phyloP scores from a whole-genome alignment of 2,113 vertebrate species.

The Coreoperca whiteheadi region DNA sequence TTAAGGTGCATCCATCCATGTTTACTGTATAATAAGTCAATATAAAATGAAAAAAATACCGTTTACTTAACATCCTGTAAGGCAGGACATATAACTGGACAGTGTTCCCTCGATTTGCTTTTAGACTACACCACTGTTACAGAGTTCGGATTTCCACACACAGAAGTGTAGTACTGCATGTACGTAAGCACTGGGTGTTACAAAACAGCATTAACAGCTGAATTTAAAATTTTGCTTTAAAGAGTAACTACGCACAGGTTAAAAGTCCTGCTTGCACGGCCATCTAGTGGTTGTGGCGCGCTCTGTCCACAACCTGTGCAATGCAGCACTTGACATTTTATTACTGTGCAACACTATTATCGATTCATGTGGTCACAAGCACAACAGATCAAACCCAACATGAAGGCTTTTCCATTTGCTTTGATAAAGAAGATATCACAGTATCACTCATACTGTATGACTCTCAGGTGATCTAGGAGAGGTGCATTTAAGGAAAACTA shows the following conservation, averaged over 20 bases:
- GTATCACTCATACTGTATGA: slow-evolving; percentile 5
- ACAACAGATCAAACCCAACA: slow-evolving; percentile 12
- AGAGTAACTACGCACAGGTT: not conserved
- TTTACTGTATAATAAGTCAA: not conserved
- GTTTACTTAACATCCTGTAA: not conserved
- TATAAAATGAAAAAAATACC: not conserved
- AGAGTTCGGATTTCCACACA: not conserved
- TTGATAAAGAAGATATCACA: not conserved
- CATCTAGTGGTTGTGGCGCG: slow-evolving; percentile 24
- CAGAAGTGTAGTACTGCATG: not conserved
- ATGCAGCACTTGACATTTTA: slow-evolving; percentile 29
- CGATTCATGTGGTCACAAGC: slow-evolving; percentile 24
- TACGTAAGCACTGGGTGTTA: not conserved
- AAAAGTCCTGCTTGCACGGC: slow-evolving; percentile 1
- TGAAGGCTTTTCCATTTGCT: slow-evolving; percentile 27
- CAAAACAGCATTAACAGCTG: not conserved
- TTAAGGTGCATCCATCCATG: slow-evolving; percentile 2
- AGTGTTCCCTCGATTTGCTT: not conserved
- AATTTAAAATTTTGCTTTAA: slow-evolving; percentile 4
- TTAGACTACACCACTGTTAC: slow-evolving; percentile 11
- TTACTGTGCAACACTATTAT: slow-evolving; percentile 29
- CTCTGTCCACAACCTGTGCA: slow-evolving; percentile 37
- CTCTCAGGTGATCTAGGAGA: slow-evolving; percentile 7
- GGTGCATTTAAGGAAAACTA: slow-evolving; percentile 31
- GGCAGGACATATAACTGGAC: not conserved